phyloP scores from a whole-genome alignment of 1,140 invertebrate species.

The Rhyacophila brunnea region DNA sequence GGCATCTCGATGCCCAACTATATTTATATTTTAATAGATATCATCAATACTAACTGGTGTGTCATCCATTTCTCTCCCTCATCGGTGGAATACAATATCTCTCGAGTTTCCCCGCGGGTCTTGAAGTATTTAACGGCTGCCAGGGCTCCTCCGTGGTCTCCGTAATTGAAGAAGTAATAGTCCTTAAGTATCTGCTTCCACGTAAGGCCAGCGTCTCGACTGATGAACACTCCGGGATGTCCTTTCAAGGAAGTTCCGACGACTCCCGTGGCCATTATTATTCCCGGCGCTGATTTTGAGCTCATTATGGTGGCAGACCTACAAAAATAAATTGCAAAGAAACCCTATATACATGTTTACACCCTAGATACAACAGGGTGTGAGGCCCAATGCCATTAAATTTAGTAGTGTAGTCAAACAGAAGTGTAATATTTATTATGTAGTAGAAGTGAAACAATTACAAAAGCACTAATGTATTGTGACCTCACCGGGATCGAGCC shows the following conservation, averaged over 20 bases:
- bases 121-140: conserved; percentile 82
- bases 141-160: conserved; percentile 86
- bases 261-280: conserved; percentile 84
- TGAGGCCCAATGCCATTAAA: too few species aligned
- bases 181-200: conserved; percentile 83
- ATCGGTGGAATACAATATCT: conserved; percentile 81
- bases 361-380: too few species aligned
- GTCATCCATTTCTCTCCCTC: conserved; percentile 80
- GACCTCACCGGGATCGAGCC: too few species aligned
- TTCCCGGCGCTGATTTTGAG: conserved; percentile 81
- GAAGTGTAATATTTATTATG: too few species aligned
- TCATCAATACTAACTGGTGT: conserved; percentile 49
- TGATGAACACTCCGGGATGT: conserved; percentile 78
- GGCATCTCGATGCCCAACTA: too few species aligned
- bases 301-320: conserved; percentile 78
- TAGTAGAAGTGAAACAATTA: too few species aligned
- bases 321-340: conserved; percentile 20
- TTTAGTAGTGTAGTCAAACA: too few species aligned
- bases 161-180: conserved; percentile 84
- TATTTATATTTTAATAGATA: too few species aligned
- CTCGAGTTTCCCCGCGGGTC: conserved; percentile 68
- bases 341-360: too few species aligned
- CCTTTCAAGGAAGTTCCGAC: conserved; percentile 77
- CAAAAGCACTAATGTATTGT: too few species aligned
- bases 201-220: conserved; percentile 78